Evolutionary conservation across 2,113 vertebrate genomes (phyloP).

Genomic region (Heterochromis multidens): DNA sequence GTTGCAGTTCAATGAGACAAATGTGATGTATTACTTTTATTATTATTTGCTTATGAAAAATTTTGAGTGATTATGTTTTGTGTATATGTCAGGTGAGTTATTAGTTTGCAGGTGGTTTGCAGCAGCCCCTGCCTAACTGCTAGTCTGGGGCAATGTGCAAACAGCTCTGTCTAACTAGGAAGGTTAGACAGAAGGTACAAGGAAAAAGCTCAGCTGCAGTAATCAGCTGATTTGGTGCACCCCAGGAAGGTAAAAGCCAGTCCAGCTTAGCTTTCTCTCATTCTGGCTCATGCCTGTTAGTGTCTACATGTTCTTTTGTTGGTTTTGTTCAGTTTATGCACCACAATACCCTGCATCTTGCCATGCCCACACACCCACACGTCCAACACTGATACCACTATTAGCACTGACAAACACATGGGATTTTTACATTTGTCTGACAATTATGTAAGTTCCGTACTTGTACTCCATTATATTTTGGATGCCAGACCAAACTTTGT

Average conservation of each 20-base stretch:
- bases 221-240: neutral
- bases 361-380: neutral
- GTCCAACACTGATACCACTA: accelerated
- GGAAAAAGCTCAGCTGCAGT: neutral
- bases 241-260: neutral
- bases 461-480: neutral
- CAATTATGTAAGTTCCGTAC: too few relatives aligned
- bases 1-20: neutral
- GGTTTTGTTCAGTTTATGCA: neutral
- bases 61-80: neutral
- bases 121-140: neutral
- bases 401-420: neutral
- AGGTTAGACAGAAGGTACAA: too few relatives aligned
- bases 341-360: neutral
- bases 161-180: too few relatives aligned
- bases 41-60: neutral
- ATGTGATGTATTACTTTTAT: neutral
- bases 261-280: neutral
- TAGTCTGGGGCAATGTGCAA: neutral
- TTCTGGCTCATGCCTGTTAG: neutral
- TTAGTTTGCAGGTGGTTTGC: neutral
- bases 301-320: neutral
- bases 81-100: neutral
- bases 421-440: neutral
- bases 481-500: neutral